phyloP scores from a whole-genome alignment of 2,113 vertebrate genomes.

The Heliornis fulica region DNA sequence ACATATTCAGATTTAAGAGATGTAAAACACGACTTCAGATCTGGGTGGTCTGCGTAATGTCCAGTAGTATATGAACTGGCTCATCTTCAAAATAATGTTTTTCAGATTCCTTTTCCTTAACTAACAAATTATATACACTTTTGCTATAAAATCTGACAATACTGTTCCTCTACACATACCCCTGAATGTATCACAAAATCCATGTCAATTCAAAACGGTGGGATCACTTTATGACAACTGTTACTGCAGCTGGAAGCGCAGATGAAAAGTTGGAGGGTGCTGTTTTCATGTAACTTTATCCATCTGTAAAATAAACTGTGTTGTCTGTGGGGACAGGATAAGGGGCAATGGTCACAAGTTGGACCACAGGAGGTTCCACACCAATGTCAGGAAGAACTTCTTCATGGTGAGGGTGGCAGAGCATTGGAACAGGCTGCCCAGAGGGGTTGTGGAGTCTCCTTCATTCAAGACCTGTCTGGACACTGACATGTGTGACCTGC shows the following conservation, averaged over 20 bases:
- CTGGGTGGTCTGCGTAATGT: constrained; percentile 66
- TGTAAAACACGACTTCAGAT: constrained; percentile 45
- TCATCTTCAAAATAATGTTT: constrained; percentile 57
- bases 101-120: constrained; percentile 55
- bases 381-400: no score
- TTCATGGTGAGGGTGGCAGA: no score
- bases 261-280: rapidly evolving
- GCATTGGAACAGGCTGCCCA: no score
- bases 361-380: no score
- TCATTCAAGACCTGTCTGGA: no score
- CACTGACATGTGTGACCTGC: no score
- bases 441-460: no score
- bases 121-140: constrained; percentile 55
- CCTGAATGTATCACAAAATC: not conserved
- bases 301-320: no score
- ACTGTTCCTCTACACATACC: not conserved
- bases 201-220: not conserved
- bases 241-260: not conserved
- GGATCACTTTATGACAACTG: not conserved
- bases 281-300: not conserved
- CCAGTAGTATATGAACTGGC: constrained; percentile 63
- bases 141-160: constrained; percentile 28
- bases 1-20: constrained; percentile 45
- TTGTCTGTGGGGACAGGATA: no score
- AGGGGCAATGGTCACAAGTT: no score